These are phyloP conservation scores for Sylvilagus floridanus DNA, from an alignment of 2,797 vertebrate genomes.

Conservation along the genomic window DNA sequence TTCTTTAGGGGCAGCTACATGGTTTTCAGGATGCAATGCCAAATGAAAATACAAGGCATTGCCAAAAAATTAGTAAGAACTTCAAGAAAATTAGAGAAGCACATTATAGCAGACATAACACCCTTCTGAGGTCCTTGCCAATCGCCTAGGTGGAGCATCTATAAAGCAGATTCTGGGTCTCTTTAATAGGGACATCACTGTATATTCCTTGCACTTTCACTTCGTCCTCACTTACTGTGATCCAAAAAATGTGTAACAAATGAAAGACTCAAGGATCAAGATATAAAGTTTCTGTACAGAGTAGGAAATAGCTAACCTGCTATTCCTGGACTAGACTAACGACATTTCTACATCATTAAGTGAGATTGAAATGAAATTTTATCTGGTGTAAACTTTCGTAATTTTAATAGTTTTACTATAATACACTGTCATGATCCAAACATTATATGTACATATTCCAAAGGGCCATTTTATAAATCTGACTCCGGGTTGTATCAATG, in stretches of 20 bases:
- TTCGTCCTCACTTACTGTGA: neutral
- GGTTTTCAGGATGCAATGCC: neutral
- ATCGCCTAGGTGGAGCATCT: rapidly evolving
- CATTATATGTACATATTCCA: neutral
- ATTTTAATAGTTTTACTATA: neutral
- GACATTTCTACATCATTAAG: neutral
- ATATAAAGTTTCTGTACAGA: neutral
- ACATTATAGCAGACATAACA: neutral
- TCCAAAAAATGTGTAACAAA: neutral
- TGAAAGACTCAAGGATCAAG: neutral
- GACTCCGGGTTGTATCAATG: neutral
- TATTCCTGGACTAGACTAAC: neutral
- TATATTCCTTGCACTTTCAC: too few species aligned
- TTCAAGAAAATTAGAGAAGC: neutral
- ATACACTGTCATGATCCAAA: neutral
- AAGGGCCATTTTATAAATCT: neutral
- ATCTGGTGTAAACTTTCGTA: neutral
- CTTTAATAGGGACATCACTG: neutral
- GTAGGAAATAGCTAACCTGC: neutral
- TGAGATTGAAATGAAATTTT: neutral
- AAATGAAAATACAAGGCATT: neutral
- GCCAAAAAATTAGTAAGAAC: neutral
- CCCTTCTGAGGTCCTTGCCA: neutral
- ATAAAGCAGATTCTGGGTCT: neutral
- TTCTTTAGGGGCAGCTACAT: neutral